phyloP scores from a whole-genome alignment of 2,113 vertebrate genomes.

The Tursiops truncatus region DNA sequence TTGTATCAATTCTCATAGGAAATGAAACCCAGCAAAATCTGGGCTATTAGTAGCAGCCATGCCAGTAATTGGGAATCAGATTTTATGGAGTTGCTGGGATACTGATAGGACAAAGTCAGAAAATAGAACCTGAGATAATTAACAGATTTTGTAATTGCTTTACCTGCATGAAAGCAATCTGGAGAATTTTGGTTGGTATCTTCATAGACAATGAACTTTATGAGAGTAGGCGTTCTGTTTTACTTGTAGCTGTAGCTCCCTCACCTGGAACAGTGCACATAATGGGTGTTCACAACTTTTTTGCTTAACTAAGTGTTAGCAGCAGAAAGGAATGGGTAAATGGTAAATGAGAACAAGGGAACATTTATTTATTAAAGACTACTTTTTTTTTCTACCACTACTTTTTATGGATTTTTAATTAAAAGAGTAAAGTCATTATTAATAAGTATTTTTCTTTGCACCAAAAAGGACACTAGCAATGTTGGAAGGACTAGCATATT shows the following conservation, averaged over 20 bases:
- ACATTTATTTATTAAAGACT: neutral
- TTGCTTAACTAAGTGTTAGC: neutral
- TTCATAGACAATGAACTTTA: neutral
- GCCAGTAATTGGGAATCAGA: neutral
- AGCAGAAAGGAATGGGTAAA: neutral
- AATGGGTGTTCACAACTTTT: neutral
- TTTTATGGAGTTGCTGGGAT: neutral
- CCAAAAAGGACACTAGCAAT: neutral
- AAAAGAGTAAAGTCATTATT: neutral
- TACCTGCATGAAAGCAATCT: neutral
- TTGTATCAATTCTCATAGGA: neutral
- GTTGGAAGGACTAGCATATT: neutral
- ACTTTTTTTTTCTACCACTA: too few species aligned
- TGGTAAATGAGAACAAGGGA: neutral
- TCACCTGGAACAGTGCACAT: neutral
- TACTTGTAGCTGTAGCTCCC: neutral
- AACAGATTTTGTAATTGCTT: neutral
- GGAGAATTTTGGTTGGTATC: neutral
- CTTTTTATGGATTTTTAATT: conserved; percentile 37
- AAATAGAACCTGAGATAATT: neutral
- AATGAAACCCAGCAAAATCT: neutral
- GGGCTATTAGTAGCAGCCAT: neutral
- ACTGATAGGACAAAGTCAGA: neutral
- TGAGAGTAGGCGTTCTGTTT: neutral
- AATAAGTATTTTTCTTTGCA: neutral